These are phyloP conservation scores for Lucilia cuprina DNA, from an alignment of 1,140 invertebrate genomes.

Conservation along the genomic window DNA sequence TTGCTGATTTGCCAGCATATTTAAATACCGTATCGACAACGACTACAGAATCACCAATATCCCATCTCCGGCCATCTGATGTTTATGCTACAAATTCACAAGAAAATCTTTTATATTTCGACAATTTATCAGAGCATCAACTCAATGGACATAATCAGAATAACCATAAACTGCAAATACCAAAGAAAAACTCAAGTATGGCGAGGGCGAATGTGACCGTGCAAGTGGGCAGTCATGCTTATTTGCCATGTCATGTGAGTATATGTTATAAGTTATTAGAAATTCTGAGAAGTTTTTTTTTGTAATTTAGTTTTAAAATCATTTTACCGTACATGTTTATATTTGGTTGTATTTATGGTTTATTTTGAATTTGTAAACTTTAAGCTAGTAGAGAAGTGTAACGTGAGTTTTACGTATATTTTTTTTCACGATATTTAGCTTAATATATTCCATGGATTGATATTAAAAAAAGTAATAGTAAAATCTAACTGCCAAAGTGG, in stretches of 20 bases:
- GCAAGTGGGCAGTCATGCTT: conserved; percentile 84
- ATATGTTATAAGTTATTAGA: background rate
- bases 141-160: background rate
- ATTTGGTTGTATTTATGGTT: background rate
- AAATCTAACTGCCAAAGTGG: too few relatives aligned
- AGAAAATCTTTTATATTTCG: conserved; percentile 20
- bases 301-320: background rate
- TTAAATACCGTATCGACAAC: conserved; percentile 22
- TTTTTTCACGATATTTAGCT: too few relatives aligned
- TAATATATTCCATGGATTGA: too few relatives aligned
- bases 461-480: too few relatives aligned
- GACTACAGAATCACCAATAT: background rate
- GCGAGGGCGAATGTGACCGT: conserved; percentile 76
- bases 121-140: background rate
- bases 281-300: background rate
- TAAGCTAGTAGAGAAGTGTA: too few relatives aligned
- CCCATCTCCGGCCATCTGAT: background rate
- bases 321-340: background rate
- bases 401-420: too few relatives aligned
- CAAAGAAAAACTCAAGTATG: conserved; percentile 5
- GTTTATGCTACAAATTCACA: background rate
- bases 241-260: conserved; percentile 82
- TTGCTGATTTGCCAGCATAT: conserved; percentile 51
- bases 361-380: background rate
- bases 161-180: background rate